Evolutionary conservation across 2,888 invertebrate genomes (phyloP), one percentile per base, ranked within the genome.

Genomic region (Callyntrura guangdongensis): DNA sequence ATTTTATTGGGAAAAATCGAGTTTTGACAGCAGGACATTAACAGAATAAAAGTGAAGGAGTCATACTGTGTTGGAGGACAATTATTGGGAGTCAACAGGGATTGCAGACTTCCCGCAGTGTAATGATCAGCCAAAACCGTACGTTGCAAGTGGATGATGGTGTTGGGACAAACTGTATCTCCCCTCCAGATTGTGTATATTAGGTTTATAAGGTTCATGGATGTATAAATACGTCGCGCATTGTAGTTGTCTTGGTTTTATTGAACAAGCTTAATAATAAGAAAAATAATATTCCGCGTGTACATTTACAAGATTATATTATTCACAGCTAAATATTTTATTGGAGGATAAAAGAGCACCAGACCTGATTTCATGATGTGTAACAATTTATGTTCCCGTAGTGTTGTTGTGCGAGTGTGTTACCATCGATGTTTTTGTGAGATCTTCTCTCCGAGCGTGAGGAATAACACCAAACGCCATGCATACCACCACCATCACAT

Each of bases 11-110:
- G 49, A 64, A 83, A 89, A 83, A 89, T 89, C 83, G 83, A 89
- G 89, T 89, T 89, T 89, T 84, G 89, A 89, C 84, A 85, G 89
- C 89, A 89, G 84, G 84, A 56, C 89, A 85, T 85, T 84, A 85
- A 79, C 77, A 56, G 89, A 89, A 89, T 89, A 89, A 85, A 89
- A 89, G 89, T 89, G 89, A 84, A 84, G 89, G 89, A 89, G 89
- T 85, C 89, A 36, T 69, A 89, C 89, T 79, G 89, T 67, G 89
- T 85, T 84, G 77, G 89, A 85, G 89, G 89, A 89, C 89, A 89
- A 89, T 89, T 89, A 89, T 89, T 89, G 85, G 85, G 84, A 89
- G 89, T 89, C 89, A 89, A 89, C 89, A 89, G 89, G 85, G 89
- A 89, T 89, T 82, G 85, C 22, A 79, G 85, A 85, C 89, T 85